Percentiles rank a stretch among this genome's conserved stretches.
These are phyloP conservation scores for Mormyrus proboscirostris DNA, from an alignment of 2,797 vertebrate genomes.

Conservation along the genomic window DNA sequence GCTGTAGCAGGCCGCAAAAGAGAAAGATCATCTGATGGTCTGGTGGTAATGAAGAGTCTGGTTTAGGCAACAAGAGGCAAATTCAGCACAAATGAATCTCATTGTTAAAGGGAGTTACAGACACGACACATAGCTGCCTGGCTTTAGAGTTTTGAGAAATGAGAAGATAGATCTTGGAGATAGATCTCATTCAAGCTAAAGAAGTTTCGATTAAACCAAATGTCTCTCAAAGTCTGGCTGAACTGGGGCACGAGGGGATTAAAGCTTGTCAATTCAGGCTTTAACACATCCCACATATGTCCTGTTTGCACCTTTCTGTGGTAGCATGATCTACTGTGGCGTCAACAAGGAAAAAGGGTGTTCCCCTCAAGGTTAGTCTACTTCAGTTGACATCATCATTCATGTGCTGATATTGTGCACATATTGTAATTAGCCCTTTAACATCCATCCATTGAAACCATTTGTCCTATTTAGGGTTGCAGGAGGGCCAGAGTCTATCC, in stretches of 20 bases:
- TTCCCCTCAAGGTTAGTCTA: not conserved
- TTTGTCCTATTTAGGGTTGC: not conserved
- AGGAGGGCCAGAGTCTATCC: not conserved
- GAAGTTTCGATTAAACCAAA: not conserved
- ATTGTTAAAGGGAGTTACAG: not conserved
- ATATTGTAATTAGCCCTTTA: not conserved
- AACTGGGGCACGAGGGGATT: not conserved
- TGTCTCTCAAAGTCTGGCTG: not conserved
- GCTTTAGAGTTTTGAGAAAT: not conserved
- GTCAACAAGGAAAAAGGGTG: not conserved
- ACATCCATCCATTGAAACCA: not conserved
- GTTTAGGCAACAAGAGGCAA: not conserved
- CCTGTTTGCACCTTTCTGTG: not conserved
- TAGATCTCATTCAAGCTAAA: not conserved
- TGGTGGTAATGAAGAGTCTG: not conserved
- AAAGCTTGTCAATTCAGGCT: not conserved
- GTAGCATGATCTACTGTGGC: not conserved
- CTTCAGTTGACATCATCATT: not conserved
- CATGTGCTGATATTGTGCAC: not conserved
- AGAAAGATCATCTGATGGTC: not conserved
- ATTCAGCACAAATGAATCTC: not conserved
- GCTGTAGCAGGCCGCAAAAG: not conserved
- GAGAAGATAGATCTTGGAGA: not conserved
- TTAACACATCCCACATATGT: not conserved
- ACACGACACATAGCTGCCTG: not conserved